Conservation (phyloP, 2,113 vertebrate species). For the Chionis minor region DNA sequence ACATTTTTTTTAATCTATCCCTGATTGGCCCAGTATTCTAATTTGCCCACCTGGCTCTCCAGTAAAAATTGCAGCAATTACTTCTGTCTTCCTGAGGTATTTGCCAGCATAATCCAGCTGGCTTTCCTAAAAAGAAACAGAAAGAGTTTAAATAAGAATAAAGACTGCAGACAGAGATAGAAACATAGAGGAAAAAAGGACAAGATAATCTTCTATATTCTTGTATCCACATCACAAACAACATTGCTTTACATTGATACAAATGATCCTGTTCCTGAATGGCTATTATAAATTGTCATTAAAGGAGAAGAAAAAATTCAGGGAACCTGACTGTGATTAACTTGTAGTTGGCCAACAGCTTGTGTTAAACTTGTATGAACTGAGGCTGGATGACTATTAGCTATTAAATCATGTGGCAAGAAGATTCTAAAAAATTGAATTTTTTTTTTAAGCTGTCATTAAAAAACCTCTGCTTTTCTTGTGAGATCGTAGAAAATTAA, state of each 20-base stretch:
- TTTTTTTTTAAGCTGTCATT: not conserved
- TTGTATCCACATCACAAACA: not conserved
- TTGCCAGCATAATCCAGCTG: not conserved
- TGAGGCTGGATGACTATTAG: not conserved
- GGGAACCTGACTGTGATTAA: not conserved
- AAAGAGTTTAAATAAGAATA: constrained; percentile 9
- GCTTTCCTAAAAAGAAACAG: constrained; percentile 32
- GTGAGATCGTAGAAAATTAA: not conserved
- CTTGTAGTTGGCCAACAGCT: not conserved
- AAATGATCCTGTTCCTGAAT: not conserved
- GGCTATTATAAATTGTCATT: not conserved
- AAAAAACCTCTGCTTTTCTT: not conserved
- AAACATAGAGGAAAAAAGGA: not conserved
- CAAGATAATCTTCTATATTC: not conserved
- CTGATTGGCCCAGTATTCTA: not conserved
- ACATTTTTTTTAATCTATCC: not conserved
- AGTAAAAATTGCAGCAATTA: not conserved
- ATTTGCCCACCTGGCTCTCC: constrained; percentile 33
- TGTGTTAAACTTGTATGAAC: not conserved
- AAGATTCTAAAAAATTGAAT: rapidly evolving
- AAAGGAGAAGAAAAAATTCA: not conserved
- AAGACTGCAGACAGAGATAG: not conserved
- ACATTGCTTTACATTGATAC: not conserved
- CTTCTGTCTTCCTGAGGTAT: not conserved
- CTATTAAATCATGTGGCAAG: not conserved